Evolutionary conservation across 1,140 invertebrate genomes (phyloP).

Genomic region (Hirudo medicinalis): DNA sequence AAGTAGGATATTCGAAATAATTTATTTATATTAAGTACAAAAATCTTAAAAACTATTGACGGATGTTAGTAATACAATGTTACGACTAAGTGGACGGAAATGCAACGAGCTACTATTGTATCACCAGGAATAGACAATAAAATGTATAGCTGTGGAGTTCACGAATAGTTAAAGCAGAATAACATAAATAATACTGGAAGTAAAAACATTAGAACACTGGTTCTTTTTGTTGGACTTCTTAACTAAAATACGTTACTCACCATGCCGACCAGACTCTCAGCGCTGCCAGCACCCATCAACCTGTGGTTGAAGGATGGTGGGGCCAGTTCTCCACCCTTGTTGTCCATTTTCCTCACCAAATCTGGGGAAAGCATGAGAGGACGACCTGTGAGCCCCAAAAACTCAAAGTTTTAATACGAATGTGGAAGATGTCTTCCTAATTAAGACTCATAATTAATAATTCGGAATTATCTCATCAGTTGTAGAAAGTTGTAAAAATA

Average conservation of each 20-base stretch:
- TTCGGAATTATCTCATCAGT: too few species aligned
- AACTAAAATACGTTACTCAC: conserved; percentile 40
- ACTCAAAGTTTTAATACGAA: not conserved
- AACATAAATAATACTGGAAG: not conserved
- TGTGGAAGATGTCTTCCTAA: too few species aligned
- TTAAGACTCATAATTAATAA: too few species aligned
- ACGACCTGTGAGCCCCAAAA: not conserved
- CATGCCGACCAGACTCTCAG: conserved; percentile 79
- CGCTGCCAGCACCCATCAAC: conserved; percentile 54
- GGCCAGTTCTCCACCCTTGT: not conserved
- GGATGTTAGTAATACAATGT: too few species aligned
- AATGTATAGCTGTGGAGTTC: not conserved
- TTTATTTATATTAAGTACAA: too few species aligned
- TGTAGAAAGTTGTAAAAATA: not conserved
- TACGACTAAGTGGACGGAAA: too few species aligned
- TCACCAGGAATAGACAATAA: not conserved
- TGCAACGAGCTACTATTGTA: too few species aligned
- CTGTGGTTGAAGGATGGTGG: not conserved
- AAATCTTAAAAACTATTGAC: too few species aligned
- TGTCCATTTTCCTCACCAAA: not conserved
- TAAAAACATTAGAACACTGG: too few species aligned
- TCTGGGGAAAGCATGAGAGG: conserved; percentile 16
- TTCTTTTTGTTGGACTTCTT: not conserved
- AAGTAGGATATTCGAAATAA: not conserved
- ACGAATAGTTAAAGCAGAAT: not conserved